phyloP scores from a whole-genome alignment of 2,797 vertebrate species.

The Sebastes hopkinsi region DNA sequence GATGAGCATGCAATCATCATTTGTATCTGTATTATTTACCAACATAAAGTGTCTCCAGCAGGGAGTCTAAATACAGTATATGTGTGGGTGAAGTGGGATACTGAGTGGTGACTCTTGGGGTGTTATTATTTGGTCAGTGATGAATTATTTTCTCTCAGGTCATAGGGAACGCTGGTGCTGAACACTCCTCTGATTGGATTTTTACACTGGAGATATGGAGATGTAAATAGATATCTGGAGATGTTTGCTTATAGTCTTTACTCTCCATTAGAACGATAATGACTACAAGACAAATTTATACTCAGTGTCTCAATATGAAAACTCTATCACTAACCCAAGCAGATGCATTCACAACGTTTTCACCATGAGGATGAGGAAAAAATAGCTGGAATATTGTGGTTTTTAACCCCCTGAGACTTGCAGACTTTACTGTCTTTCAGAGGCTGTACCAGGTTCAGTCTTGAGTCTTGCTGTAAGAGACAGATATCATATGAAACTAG shows the following conservation, averaged over 20 bases:
- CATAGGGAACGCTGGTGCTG: not conserved
- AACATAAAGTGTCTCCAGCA: not conserved
- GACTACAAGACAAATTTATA: not conserved
- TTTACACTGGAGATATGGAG: constrained; percentile 13
- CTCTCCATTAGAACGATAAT: constrained; percentile 5
- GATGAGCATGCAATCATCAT: constrained; percentile 2
- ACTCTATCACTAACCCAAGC: not conserved
- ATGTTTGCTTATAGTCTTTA: not conserved
- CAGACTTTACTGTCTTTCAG: too few relatives aligned
- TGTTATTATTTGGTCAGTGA: constrained; percentile 32
- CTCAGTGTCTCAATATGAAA: not conserved
- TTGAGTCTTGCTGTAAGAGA: too few relatives aligned
- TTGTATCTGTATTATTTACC: not conserved
- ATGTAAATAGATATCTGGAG: constrained; percentile 8
- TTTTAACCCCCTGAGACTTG: too few relatives aligned
- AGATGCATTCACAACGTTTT: not conserved
- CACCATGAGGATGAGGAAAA: too few relatives aligned
- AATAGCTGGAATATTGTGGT: too few relatives aligned
- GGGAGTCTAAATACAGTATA: not conserved
- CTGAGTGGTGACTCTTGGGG: not conserved
- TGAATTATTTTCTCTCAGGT: constrained; percentile 34
- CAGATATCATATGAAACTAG: too few relatives aligned
- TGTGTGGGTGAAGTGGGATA: not conserved
- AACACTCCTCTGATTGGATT: constrained; percentile 41
- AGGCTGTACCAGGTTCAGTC: too few relatives aligned